phyloP scores from a whole-genome alignment of 2,113 vertebrate genomes.

The Orientallactaga bullata region DNA sequence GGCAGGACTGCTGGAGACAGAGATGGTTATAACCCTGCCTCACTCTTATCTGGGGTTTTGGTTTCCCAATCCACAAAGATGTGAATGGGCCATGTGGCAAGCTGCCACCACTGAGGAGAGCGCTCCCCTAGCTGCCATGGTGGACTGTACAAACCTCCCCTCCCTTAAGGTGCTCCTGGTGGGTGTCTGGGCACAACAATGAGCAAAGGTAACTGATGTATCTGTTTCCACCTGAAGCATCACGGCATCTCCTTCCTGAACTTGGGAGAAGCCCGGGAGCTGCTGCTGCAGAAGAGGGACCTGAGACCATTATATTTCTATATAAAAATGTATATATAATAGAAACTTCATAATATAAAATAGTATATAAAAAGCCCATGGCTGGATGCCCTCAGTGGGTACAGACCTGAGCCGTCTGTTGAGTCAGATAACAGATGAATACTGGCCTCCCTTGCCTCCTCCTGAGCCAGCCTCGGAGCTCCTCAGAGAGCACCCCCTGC shows the following conservation, averaged over 20 bases:
- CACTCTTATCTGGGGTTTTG: too few relatives aligned
- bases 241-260: neutral
- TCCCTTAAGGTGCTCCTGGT: neutral
- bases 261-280: neutral
- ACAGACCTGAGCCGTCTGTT: neutral
- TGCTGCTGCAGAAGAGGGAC: neutral
- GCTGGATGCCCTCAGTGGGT: too few relatives aligned
- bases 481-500: neutral
- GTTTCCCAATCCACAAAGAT: too few relatives aligned
- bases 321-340: too few relatives aligned
- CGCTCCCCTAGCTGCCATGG: too few relatives aligned
- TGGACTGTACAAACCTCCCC: neutral
- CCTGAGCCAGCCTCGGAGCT: neutral
- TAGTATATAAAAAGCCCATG: neutral
- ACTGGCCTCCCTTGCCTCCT: neutral
- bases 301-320: neutral
- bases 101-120: neutral
- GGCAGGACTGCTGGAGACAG: neutral
- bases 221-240: neutral
- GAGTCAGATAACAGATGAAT: neutral
- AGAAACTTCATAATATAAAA: neutral
- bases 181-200: neutral
- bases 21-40: too few relatives aligned
- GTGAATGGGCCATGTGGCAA: neutral
- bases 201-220: too few relatives aligned